Evolutionary conservation across 2,888 invertebrate genomes (phyloP).

Genomic region (Muscina levida): DNA sequence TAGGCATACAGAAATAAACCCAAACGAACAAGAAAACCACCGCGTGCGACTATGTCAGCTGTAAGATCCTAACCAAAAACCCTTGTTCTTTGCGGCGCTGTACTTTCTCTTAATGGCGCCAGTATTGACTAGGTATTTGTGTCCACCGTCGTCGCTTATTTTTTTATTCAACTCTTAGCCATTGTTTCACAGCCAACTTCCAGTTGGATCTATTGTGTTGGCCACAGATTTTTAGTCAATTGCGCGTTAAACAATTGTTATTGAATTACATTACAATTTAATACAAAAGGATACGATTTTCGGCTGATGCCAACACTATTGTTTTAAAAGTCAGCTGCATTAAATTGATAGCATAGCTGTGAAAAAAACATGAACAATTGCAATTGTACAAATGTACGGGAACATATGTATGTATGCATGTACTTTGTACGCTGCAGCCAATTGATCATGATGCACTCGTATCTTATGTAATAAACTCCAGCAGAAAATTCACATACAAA

Average conservation of each 20-base stretch:
- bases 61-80: constrained; percentile 2
- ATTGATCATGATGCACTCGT: background rate
- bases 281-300: constrained; percentile 21
- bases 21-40: too few relatives aligned
- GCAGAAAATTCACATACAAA: constrained; percentile 30
- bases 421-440: background rate
- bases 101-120: constrained; percentile 34
- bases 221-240: constrained; percentile 8
- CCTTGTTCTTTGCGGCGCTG: background rate
- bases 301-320: background rate
- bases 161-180: background rate
- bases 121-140: background rate
- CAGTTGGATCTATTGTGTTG: background rate
- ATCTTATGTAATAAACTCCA: constrained; percentile 41
- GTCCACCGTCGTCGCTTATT: background rate
- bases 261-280: constrained; percentile 30
- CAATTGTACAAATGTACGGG: too few relatives aligned
- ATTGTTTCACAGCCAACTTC: constrained; percentile 12
- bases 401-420: too few relatives aligned
- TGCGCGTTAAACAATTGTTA: constrained; percentile 34
- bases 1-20: too few relatives aligned
- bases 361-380: constrained; percentile 34
- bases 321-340: constrained; percentile 39
- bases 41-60: constrained; percentile 28
- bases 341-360: constrained; percentile 34